Base-by-base conservation (phyloP, 92 coral and sea anemone genomes). In the Zoanthus gigantus region DNA sequence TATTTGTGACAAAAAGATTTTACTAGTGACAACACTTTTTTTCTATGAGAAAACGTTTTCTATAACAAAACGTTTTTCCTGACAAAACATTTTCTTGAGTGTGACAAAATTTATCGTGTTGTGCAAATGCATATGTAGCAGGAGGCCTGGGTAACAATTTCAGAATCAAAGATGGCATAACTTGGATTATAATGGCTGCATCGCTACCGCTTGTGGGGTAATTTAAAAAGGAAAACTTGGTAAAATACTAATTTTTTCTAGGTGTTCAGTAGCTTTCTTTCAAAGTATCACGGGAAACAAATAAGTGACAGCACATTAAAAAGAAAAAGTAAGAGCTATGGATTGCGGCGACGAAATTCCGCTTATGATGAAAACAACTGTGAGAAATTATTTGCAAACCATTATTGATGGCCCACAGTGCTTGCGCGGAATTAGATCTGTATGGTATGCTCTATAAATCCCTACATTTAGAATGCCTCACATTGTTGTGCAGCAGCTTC, bases 381-480 rank as follows among this genome's bases (percentile, higher is more conserved):
- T 89, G 14, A 75, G 89, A 89, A 83, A 82, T 88, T 81, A 71
- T 32, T 68, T 84, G 30, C 32, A 66, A n/a, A 5, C 86, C 79
- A 71, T 84, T 15, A 72, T 85, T 15, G 92, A 88, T 18, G 91
- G 94, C 76, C 82, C 89, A 77, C 72, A 75, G 50, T 82, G 92
- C 29, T 88, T 86, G 50, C 87, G 84, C 28, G 93, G 93, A 76
- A 83, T 83, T 66, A 86, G 92, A 50, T 84, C 90, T n/a, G 88
- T 91, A 78, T 91, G 94, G 85, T 87, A 91, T 83, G 68, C 85
- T 16, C 88, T 91, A 28, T 85, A 83, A 77, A n/a, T 83, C 69
- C 72, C 85, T 61, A 87, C 89, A 18, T 48, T 84, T 61, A 61
- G 68, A 61, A 5, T 61, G 29, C 68, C 68, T 61, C 68, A 28